Evolutionary conservation across 1,140 invertebrate species (phyloP).

Genomic region (Eubasilissa regina): DNA sequence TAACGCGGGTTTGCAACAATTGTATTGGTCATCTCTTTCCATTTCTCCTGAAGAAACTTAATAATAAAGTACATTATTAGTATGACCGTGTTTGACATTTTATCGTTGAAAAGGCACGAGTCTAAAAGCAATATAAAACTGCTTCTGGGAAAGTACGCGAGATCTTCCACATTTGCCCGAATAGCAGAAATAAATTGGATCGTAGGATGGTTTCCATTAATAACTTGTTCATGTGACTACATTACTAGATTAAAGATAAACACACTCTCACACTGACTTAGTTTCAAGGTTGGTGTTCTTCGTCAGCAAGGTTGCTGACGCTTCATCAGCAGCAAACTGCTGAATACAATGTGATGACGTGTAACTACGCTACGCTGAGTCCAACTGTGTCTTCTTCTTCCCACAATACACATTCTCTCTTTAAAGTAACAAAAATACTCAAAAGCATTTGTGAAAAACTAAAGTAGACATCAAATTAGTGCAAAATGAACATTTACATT

Average conservation of each 20-base stretch:
- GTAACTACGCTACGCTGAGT: constrained; percentile 14
- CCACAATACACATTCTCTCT: background rate
- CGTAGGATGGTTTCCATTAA: constrained; percentile 36
- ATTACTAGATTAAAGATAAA: constrained; percentile 14
- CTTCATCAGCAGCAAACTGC: background rate
- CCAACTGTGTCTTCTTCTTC: constrained; percentile 6
- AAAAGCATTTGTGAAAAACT: constrained; percentile 14
- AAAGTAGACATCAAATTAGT: constrained; percentile 7
- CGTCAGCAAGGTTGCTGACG: background rate
- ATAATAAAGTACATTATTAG: background rate
- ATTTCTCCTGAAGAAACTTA: constrained; percentile 4
- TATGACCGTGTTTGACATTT: background rate
- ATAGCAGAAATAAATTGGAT: constrained; percentile 51
- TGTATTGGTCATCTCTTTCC: background rate
- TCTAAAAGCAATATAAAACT: constrained; percentile 55
- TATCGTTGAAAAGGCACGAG: constrained; percentile 56
- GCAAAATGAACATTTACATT: constrained; percentile 22
- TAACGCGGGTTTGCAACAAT: background rate
- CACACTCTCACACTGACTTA: constrained; percentile 4
- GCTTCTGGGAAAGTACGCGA: constrained; percentile 21
- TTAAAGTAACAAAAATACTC: background rate
- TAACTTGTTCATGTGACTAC: constrained; percentile 15
- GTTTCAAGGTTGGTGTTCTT: background rate
- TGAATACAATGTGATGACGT: background rate
- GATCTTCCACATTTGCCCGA: constrained; percentile 28